Conservation (phyloP, 2,113 vertebrate genomes). For the Ictalurus punctatus region DNA sequence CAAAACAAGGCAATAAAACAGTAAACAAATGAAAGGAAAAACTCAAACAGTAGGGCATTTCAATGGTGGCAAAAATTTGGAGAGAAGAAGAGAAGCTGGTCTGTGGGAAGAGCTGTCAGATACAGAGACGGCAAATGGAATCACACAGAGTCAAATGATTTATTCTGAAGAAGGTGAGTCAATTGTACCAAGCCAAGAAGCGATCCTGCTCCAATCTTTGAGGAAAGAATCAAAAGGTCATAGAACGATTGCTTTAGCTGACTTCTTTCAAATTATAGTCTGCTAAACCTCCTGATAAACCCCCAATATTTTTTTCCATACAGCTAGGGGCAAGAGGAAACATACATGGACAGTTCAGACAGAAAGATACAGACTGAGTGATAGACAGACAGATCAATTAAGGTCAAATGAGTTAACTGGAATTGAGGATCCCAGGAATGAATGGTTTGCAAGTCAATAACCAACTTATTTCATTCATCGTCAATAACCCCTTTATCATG, state of each 20-base stretch:
- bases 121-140: slow-evolving; percentile 36
- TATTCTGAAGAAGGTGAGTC: slow-evolving; percentile 46
- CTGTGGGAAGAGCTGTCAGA: slow-evolving; percentile 35
- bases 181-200: slow-evolving; percentile 32
- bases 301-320: background rate
- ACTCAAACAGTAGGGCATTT: background rate
- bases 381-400: background rate
- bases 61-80: background rate
- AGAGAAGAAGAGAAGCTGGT: background rate
- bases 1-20: slow-evolving; percentile 38
- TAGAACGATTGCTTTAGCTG: slow-evolving; percentile 39
- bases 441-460: background rate
- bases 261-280: slow-evolving; percentile 44
- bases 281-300: slow-evolving; percentile 42
- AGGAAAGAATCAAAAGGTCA: slow-evolving; percentile 37
- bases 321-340: background rate
- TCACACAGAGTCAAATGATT: slow-evolving; percentile 37
- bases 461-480: background rate
- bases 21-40: background rate
- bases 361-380: background rate
- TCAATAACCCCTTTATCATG: background rate
- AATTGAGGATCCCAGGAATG: background rate
- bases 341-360: slow-evolving; percentile 20
- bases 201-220: slow-evolving; percentile 23
- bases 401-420: background rate